Evolutionary conservation across 2,113 vertebrate genomes (phyloP).

Genomic region (Poeciliopsis prolifica): DNA sequence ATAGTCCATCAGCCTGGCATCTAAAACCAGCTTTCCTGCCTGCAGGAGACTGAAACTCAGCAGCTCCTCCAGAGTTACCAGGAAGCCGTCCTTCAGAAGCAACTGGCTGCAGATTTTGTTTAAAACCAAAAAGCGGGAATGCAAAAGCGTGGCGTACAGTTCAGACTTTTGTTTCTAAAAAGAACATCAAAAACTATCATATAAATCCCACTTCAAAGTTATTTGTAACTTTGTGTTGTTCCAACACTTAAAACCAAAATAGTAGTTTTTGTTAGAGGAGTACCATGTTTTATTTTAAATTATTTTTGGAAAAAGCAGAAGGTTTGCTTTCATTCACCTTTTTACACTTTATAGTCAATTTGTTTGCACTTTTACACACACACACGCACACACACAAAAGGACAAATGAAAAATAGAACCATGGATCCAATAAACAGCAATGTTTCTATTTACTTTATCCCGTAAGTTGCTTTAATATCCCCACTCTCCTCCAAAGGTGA

Average conservation of each 20-base stretch:
- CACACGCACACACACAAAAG: too few species aligned
- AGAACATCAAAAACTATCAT: not conserved
- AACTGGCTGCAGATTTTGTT: not conserved
- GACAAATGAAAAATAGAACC: not conserved
- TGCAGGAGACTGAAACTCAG: not conserved
- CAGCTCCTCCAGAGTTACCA: not conserved
- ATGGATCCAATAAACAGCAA: conserved; percentile 24
- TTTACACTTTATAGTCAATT: not conserved
- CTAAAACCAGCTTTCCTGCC: too few species aligned
- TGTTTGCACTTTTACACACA: conserved; percentile 11
- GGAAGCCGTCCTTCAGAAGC: not conserved
- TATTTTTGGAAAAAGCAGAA: not conserved
- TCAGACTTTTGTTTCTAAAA: too few species aligned
- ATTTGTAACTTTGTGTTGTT: too few species aligned
- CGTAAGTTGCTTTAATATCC: conserved; percentile 36
- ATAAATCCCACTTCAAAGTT: not conserved
- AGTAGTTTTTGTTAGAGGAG: not conserved
- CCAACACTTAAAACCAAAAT: too few species aligned
- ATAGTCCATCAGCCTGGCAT: too few species aligned
- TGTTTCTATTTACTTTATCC: conserved; percentile 30
- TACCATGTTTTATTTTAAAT: too few species aligned
- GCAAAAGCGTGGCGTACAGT: too few species aligned
- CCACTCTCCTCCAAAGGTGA: conserved; percentile 50
- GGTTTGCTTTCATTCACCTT: not conserved
- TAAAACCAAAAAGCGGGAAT: too few species aligned